These are phyloP conservation scores for Agrypnus murinus DNA, from an alignment of 2,888 invertebrate species.

Conservation along the genomic window DNA sequence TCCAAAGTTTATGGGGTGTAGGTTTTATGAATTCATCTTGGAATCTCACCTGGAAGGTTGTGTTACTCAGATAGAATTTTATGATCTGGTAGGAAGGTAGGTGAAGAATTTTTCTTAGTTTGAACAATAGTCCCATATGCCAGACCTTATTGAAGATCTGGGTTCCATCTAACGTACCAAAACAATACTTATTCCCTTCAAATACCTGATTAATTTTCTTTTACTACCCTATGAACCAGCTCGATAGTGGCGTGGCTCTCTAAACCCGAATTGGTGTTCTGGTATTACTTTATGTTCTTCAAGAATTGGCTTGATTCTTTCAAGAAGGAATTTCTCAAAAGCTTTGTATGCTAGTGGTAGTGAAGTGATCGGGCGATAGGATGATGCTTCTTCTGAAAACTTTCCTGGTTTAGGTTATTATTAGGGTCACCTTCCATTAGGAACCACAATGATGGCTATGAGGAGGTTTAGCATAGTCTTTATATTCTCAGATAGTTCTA, in stretches of 20 bases:
- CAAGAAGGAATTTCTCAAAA: no score
- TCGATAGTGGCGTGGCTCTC: constrained; percentile 1
- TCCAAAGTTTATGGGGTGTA: no score
- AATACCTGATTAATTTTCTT: no score
- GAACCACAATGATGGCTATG: background rate
- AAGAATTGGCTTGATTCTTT: constrained; percentile 4
- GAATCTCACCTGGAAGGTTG: background rate
- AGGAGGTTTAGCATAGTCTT: no score
- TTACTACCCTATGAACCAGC: background rate
- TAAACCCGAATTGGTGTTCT: no score
- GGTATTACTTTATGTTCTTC: background rate
- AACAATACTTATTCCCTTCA: no score
- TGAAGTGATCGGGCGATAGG: constrained; percentile 7
- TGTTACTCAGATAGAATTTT: background rate
- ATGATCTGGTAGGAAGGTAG: background rate
- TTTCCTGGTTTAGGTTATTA: constrained; percentile 5
- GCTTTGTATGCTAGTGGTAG: constrained; percentile 1
- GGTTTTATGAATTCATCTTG: background rate
- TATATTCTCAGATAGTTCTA: background rate
- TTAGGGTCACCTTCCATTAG: constrained; percentile 3
- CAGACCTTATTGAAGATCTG: constrained; percentile 5
- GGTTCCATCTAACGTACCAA: background rate
- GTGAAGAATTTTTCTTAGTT: no score
- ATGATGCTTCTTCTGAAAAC: no score
- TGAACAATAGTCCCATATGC: background rate